These are phyloP conservation scores for Psittacula cyanocephala DNA, from an alignment of 2,113 vertebrate genomes.

Conservation along the genomic window DNA sequence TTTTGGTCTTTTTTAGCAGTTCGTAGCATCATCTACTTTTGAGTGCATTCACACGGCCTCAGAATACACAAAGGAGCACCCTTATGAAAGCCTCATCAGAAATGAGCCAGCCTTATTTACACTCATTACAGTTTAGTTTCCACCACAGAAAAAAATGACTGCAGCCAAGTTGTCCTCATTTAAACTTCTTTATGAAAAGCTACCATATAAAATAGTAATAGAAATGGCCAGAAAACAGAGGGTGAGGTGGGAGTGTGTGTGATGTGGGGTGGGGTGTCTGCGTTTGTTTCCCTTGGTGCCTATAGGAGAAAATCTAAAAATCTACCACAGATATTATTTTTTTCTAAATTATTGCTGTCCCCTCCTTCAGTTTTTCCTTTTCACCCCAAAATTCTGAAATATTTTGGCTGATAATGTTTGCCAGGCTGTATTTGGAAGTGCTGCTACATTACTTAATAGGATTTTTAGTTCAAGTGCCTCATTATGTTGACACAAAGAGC, in stretches of 20 bases:
- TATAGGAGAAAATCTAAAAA: neutral
- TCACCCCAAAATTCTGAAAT: neutral
- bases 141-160: neutral
- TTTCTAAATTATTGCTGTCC: neutral
- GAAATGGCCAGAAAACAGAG: neutral
- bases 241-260: accelerated
- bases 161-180: neutral
- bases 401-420: neutral
- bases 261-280: neutral
- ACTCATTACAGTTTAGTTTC: neutral
- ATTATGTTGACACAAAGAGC: neutral
- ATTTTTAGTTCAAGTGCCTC: neutral
- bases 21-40: neutral
- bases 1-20: neutral
- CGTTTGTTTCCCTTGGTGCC: neutral
- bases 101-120: neutral
- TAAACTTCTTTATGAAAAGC: neutral
- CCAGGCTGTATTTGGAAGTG: neutral
- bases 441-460: neutral
- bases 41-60: neutral
- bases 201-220: neutral
- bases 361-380: neutral
- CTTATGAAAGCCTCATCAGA: neutral
- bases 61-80: neutral
- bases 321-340: neutral